These are phyloP conservation scores for Polylopha cassiicola DNA, from an alignment of 2,888 invertebrate genomes.

Conservation along the genomic window DNA sequence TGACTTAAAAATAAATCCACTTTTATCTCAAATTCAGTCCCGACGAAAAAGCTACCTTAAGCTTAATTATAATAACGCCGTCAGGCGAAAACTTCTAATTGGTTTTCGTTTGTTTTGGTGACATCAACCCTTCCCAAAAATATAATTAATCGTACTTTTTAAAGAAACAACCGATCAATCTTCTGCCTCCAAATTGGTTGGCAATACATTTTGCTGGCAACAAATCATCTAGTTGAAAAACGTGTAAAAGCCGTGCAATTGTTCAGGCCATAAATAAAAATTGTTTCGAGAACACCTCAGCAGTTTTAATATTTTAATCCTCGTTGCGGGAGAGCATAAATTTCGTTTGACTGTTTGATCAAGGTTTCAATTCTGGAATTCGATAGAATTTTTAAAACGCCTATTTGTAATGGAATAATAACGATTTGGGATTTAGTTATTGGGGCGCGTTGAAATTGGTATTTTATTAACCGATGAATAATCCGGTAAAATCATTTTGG, in stretches of 20 bases:
- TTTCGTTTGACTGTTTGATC: constrained; percentile 56
- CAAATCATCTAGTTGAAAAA: constrained; percentile 53
- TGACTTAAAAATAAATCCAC: constrained; percentile 13
- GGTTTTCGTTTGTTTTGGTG: constrained; percentile 17
- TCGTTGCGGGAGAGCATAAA: constrained; percentile 49
- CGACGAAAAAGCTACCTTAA: constrained; percentile 16
- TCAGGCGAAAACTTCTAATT: constrained; percentile 20
- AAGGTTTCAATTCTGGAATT: constrained; percentile 33
- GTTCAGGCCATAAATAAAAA: constrained; percentile 62
- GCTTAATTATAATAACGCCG: constrained; percentile 19
- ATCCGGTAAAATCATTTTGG: no score
- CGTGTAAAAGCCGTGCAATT: constrained; percentile 47
- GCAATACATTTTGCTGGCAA: constrained; percentile 45
- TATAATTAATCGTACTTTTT: constrained; percentile 17
- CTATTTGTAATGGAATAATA: constrained; percentile 10
- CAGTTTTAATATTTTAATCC: constrained; percentile 70
- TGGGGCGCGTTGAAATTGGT: no score
- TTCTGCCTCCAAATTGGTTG: constrained; percentile 31
- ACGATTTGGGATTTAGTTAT: constrained; percentile 6
- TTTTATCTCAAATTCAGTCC: constrained; percentile 13
- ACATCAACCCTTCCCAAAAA: constrained; percentile 17
- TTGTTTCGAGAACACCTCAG: constrained; percentile 61
- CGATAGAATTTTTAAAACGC: constrained; percentile 26
- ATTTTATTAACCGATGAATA: no score
- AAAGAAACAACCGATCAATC: constrained; percentile 9